These are phyloP conservation scores for Junonia oenone DNA, from an alignment of 2,888 invertebrate species.

Conservation along the genomic window DNA sequence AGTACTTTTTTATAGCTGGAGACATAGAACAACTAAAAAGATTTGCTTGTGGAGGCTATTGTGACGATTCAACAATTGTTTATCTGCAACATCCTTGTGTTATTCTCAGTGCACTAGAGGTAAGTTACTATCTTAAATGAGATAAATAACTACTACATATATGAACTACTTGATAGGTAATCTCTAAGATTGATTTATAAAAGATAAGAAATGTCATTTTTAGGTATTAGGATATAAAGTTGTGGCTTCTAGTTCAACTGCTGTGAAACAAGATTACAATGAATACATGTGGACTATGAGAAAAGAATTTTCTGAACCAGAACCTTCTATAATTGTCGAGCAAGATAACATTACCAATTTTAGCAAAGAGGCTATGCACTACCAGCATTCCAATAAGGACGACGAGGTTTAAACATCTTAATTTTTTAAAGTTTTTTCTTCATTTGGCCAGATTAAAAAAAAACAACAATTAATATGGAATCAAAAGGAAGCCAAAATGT, in stretches of 20 bases:
- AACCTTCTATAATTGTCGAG: slow-evolving; percentile 83
- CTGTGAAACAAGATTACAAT: slow-evolving; percentile 92
- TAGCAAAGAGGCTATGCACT: slow-evolving; percentile 79
- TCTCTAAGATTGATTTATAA: neutral
- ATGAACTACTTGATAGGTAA: neutral
- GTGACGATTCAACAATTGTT: slow-evolving; percentile 91
- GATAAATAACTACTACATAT: neutral
- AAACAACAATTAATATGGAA: slow-evolving; percentile 46
- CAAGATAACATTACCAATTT: slow-evolving; percentile 82
- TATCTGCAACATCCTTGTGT: slow-evolving; percentile 93
- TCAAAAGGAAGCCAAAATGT: slow-evolving; percentile 56
- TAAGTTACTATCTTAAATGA: slow-evolving; percentile 38
- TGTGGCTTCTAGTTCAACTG: slow-evolving; percentile 91
- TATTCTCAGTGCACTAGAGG: slow-evolving; percentile 90
- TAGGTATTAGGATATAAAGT: slow-evolving; percentile 92
- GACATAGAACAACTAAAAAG: slow-evolving; percentile 91
- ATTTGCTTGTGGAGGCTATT: slow-evolving; percentile 90
- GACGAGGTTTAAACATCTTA: slow-evolving; percentile 58
- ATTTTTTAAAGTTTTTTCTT: slow-evolving; percentile 16
- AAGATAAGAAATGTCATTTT: slow-evolving; percentile 25
- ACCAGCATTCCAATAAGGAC: slow-evolving; percentile 64
- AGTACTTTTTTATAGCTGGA: slow-evolving; percentile 69
- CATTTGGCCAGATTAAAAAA: neutral
- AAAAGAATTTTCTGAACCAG: slow-evolving; percentile 91
- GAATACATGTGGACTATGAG: slow-evolving; percentile 97